phyloP scores from a whole-genome alignment of 2,888 invertebrate genomes.

The Eristalinus aeneus region DNA sequence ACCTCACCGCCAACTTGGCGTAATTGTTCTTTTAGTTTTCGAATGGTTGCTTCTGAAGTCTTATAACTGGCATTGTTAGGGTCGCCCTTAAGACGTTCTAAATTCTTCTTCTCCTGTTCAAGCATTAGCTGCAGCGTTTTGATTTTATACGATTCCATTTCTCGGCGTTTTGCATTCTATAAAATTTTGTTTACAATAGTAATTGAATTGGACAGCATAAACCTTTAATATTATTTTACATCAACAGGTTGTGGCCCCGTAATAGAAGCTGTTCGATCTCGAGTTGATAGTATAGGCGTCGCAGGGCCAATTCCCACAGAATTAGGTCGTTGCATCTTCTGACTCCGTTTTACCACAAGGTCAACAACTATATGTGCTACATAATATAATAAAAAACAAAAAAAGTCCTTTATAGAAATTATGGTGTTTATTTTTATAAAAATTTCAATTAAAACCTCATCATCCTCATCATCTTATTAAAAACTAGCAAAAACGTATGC shows the following conservation, averaged over 20 bases:
- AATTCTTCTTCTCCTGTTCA: conserved; percentile 91
- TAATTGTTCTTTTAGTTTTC: conserved; percentile 79
- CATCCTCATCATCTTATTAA: neutral
- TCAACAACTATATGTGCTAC: conserved; percentile 86
- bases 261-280: conserved; percentile 84
- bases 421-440: neutral
- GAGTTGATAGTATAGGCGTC: conserved; percentile 81
- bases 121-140: conserved; percentile 94
- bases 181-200: neutral
- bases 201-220: neutral
- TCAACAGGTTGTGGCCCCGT: conserved; percentile 94
- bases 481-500: no score
- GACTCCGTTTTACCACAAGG: conserved; percentile 86
- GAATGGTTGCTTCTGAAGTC: conserved; percentile 79
- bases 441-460: no score
- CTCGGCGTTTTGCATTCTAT: conserved; percentile 91
- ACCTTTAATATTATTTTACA: conserved; percentile 83
- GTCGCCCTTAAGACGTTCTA: conserved; percentile 86
- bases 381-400: conserved; percentile 72
- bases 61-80: conserved; percentile 78
- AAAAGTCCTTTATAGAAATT: no score
- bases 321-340: conserved; percentile 80
- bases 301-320: conserved; percentile 81
- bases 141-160: conserved; percentile 91
- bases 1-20: conserved; percentile 81